phyloP scores from a whole-genome alignment of 2,888 invertebrate species.

The Lycocerus yunnanus region DNA sequence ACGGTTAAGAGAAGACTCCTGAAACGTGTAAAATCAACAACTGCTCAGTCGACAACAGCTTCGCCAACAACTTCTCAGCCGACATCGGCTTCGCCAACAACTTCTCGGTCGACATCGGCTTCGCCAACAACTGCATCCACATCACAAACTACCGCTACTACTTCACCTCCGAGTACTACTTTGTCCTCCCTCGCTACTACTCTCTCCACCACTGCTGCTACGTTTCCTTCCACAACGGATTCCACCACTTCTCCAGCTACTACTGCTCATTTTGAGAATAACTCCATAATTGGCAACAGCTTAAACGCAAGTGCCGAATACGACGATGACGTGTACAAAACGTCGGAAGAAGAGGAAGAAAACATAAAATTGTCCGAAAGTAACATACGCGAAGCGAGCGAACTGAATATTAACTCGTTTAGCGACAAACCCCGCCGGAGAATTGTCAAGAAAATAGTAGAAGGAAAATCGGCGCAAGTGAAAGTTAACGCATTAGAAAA shows the following conservation, averaged over 20 bases:
- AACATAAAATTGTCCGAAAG: constrained; percentile 55
- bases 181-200: neutral
- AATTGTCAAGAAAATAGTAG: constrained; percentile 6
- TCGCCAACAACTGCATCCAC: neutral
- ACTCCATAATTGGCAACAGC: neutral
- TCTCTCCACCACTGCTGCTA: neutral
- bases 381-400: constrained; percentile 53
- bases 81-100: neutral
- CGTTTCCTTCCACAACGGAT: neutral
- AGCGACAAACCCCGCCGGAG: constrained; percentile 9
- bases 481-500: neutral
- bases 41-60: neutral
- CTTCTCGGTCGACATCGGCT: neutral
- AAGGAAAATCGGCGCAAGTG: constrained; percentile 9
- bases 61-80: neutral
- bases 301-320: constrained; percentile 25
- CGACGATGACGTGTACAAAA: constrained; percentile 28
- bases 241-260: neutral
- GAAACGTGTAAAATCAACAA: neutral
- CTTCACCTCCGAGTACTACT: neutral
- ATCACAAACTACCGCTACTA: neutral
- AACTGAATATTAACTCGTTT: constrained; percentile 33
- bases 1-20: neutral
- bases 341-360: constrained; percentile 47
- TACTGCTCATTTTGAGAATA: neutral